A percentile compares a stretch with the other conserved stretches of the same genome.
Evolutionary conservation across 2,113 vertebrate genomes (phyloP).

Genomic region (Coturnix japonica): DNA sequence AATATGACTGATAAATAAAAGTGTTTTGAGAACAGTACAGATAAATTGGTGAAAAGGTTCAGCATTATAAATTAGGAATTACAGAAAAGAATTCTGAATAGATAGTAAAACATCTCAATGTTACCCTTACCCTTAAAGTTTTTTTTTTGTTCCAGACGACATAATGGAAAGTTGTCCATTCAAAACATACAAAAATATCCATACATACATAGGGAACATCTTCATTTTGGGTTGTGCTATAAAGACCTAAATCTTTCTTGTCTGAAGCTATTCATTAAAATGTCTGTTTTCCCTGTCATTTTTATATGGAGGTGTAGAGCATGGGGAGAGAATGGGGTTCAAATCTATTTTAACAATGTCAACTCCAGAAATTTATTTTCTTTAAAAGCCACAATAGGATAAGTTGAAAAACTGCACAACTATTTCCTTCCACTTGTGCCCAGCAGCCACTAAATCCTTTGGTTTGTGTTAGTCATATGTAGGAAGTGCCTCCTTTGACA

Average conservation of each 20-base stretch:
- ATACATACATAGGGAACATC: no score
- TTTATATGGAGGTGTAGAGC: not conserved
- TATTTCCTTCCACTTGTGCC: not conserved
- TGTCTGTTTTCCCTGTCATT: not conserved
- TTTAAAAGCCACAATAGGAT: rapidly evolving
- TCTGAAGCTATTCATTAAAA: not conserved
- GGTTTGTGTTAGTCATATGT: not conserved
- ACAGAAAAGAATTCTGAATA: not conserved
- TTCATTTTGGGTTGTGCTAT: not conserved
- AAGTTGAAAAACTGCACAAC: not conserved
- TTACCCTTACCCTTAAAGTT: not conserved
- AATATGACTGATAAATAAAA: not conserved
- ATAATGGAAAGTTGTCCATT: not conserved
- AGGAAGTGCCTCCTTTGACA: not conserved
- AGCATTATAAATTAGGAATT: not conserved
- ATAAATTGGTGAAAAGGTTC: not conserved
- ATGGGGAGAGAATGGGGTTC: not conserved
- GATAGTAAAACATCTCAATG: not conserved
- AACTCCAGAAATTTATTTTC: not conserved
- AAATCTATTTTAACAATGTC: not conserved
- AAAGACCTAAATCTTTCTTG: not conserved
- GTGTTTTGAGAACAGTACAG: not conserved
- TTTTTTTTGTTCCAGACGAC: not conserved
- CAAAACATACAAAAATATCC: not conserved
- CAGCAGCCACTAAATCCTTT: not conserved